Evolutionary conservation across 2,113 vertebrate genomes (phyloP), one percentile per base, ranked within the genome.

Genomic region (Marcusenius ussheri): DNA sequence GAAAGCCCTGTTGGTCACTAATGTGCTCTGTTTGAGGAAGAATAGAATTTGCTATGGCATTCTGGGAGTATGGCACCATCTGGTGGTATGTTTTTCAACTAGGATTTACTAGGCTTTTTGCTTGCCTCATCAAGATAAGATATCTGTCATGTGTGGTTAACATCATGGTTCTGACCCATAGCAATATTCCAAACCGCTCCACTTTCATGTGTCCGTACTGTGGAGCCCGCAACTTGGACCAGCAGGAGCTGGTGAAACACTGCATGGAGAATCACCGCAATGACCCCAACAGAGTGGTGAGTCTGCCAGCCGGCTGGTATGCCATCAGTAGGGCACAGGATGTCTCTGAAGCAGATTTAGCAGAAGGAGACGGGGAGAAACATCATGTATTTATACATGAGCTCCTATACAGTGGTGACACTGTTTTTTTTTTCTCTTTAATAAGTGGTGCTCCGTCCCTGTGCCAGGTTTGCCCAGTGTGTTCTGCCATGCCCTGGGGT

Each of bases 401-500:
- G 74, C 35, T 39, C 35, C 42, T 84, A 58, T 47, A 70, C 58
- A 70, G 58, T 46, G 58, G 83, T 80, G 74, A 70, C 62, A 70
- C 27, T 70, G 62, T 31, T 70, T 31, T 70, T 58, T 66, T 27
- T 66, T 31, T 70, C 10, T 24, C 6, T 70, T 70, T 70, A 70
- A 45, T 45, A 45, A 84, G 35, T 24, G 39, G 45, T 84, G 17
- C 39, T 84, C 83, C 19, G 39, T 46, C 45, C 19, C 47, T 49
- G 21, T n/a, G 74, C 0, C 92, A 99, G 98, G 98, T 99, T 45
- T 99, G 98, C 91, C 98, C 98, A 0, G 97, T 99, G 91, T 99
- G 98, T 92, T 98, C 98, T 0, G 97, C 98, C 77, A 99, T 99
- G 98, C 98, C 98, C 21, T 99, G 98, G 98, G 98, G 98, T 0